phyloP scores from a whole-genome alignment of 2,113 vertebrate species.

The Paracanthobrama guichenoti region DNA sequence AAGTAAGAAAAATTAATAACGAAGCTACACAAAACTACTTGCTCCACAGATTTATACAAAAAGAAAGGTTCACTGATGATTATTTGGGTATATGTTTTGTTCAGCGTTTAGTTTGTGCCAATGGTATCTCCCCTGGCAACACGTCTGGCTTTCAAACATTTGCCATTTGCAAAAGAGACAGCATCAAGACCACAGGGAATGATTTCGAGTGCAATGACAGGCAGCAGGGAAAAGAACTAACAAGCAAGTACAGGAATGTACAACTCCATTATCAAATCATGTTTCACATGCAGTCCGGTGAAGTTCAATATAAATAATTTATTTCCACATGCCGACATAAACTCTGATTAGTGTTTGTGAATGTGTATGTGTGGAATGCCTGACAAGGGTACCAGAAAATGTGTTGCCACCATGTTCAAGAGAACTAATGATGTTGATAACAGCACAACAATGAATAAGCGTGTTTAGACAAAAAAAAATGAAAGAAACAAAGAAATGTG shows the following conservation, averaged over 20 bases:
- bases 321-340: slow-evolving; percentile 37
- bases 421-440: neutral
- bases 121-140: slow-evolving; percentile 23
- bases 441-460: neutral
- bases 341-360: slow-evolving; percentile 40
- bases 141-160: neutral
- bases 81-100: neutral
- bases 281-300: slow-evolving; percentile 54
- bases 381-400: slow-evolving; percentile 7
- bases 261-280: slow-evolving; percentile 70
- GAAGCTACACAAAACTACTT: neutral
- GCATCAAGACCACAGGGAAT: slow-evolving; percentile 6
- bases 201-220: slow-evolving; percentile 4
- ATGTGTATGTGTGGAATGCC: neutral
- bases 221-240: slow-evolving; percentile 21
- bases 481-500: neutral
- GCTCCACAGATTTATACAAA: neutral
- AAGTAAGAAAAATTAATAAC: neutral
- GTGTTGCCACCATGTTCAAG: neutral
- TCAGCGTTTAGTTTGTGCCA: neutral
- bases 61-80: neutral
- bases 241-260: slow-evolving; percentile 52
- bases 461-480: neutral
- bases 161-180: slow-evolving; percentile 26
- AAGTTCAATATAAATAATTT: slow-evolving; percentile 66